phyloP scores from a whole-genome alignment of 2,113 vertebrate species.

The Edolisoma coerulescens region DNA sequence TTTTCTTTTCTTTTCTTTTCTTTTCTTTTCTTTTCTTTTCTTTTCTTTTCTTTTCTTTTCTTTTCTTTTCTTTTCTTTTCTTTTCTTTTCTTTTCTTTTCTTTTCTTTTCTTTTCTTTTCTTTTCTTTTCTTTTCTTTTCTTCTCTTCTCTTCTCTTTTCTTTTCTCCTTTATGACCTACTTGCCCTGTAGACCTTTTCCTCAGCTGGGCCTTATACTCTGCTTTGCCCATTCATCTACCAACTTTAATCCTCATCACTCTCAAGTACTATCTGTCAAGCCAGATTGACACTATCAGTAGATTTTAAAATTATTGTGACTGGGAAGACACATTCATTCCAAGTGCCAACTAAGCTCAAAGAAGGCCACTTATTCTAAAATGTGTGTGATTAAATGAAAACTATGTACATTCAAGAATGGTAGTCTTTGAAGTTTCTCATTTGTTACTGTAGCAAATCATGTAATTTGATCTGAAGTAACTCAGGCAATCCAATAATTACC shows the following conservation, averaged over 20 bases:
- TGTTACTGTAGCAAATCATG: background rate
- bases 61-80: background rate
- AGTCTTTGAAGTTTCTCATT: background rate
- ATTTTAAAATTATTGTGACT: background rate
- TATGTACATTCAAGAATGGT: background rate
- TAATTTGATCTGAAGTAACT: background rate
- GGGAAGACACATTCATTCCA: background rate
- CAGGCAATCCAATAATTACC: background rate
- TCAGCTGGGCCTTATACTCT: background rate
- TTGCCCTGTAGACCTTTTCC: background rate
- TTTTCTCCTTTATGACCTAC: background rate
- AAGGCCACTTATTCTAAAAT: background rate
- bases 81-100: background rate
- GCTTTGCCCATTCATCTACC: background rate
- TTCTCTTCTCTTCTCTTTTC: background rate
- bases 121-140: background rate
- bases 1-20: background rate
- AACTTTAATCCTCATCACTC: background rate
- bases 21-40: background rate
- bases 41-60: background rate
- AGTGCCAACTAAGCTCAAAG: background rate
- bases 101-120: background rate
- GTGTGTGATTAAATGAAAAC: background rate
- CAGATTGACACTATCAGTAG: background rate
- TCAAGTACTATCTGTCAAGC: background rate